Evolutionary conservation across 2,797 vertebrate genomes (phyloP).

Genomic region (Phoxinus dragarum): DNA sequence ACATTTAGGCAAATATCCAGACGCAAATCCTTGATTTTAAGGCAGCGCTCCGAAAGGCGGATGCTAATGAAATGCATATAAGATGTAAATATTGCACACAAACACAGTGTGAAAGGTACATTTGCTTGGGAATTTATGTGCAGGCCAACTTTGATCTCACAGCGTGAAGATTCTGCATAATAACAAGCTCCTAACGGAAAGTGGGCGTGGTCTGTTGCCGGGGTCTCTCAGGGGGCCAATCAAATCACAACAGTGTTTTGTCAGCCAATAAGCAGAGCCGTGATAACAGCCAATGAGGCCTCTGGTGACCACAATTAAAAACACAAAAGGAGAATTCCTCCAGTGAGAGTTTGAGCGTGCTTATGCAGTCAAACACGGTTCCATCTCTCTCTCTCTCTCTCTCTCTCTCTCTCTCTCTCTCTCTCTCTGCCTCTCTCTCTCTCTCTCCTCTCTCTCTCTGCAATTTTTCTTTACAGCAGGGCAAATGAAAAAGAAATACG

Average conservation of each 20-base stretch:
- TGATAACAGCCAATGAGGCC: constrained; percentile 45
- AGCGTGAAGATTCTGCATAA: constrained; percentile 42
- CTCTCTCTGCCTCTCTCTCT: too few species aligned
- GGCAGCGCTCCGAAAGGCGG: constrained; percentile 14
- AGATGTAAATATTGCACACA: constrained; percentile 41
- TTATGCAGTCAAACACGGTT: constrained; percentile 14
- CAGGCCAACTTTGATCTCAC: constrained; percentile 39
- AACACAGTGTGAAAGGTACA: constrained; percentile 34
- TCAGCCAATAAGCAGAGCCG: constrained; percentile 44
- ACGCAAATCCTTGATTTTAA: constrained; percentile 29
- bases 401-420: too few species aligned
- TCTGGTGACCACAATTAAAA: constrained; percentile 48
- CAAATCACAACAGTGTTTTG: constrained; percentile 38
- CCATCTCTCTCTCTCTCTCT: background rate
- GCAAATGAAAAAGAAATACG: constrained; percentile 23
- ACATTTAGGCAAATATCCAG: constrained; percentile 41
- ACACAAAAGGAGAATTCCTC: constrained; percentile 49
- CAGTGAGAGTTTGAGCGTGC: constrained; percentile 12
- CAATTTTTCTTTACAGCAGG: constrained; percentile 13
- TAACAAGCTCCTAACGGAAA: constrained; percentile 53
- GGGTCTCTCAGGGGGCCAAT: constrained; percentile 34
- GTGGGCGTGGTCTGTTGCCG: constrained; percentile 26
- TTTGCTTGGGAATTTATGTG: constrained; percentile 39
- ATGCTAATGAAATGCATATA: constrained; percentile 44
- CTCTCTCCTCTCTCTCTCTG: background rate